These are phyloP conservation scores for Harpagus bidentatus DNA, from an alignment of 2,113 vertebrate genomes.

Conservation along the genomic window DNA sequence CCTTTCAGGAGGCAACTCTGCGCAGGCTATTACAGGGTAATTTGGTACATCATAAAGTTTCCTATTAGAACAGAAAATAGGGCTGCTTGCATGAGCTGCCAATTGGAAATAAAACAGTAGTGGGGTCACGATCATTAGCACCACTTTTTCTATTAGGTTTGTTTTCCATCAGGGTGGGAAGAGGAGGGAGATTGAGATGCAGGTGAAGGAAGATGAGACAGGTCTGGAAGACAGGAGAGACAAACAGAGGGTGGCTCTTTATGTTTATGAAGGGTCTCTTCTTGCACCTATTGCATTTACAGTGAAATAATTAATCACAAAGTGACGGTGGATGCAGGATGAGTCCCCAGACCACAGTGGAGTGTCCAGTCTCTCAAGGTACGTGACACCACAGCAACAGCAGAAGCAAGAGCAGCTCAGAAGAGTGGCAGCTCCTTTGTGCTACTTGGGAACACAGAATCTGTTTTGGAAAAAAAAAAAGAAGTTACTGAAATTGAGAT, in stretches of 20 bases:
- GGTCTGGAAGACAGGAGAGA: background rate
- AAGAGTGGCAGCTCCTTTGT: background rate
- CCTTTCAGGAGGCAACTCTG: slow-evolving; percentile 51
- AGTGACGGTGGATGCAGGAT: background rate
- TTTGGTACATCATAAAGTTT: slow-evolving; percentile 61
- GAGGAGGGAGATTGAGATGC: background rate
- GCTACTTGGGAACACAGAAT: background rate
- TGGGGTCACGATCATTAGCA: slow-evolving; percentile 8
- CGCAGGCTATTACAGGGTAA: slow-evolving; percentile 29
- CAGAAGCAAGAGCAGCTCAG: background rate
- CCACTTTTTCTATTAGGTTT: background rate
- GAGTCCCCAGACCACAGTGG: background rate
- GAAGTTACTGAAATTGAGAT: background rate
- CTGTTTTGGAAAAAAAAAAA: background rate
- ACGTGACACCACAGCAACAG: background rate
- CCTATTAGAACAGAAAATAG: slow-evolving; percentile 53
- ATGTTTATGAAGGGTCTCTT: background rate
- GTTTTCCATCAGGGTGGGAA: background rate
- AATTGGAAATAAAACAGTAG: slow-evolving; percentile 56
- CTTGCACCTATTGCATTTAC: background rate
- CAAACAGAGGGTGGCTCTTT: background rate
- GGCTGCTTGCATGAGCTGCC: slow-evolving; percentile 44
- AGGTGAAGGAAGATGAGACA: background rate
- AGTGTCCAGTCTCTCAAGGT: background rate
- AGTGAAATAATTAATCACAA: background rate